Base-by-base conservation (phyloP, 2,113 vertebrate species). In the Lampris incognitus region DNA sequence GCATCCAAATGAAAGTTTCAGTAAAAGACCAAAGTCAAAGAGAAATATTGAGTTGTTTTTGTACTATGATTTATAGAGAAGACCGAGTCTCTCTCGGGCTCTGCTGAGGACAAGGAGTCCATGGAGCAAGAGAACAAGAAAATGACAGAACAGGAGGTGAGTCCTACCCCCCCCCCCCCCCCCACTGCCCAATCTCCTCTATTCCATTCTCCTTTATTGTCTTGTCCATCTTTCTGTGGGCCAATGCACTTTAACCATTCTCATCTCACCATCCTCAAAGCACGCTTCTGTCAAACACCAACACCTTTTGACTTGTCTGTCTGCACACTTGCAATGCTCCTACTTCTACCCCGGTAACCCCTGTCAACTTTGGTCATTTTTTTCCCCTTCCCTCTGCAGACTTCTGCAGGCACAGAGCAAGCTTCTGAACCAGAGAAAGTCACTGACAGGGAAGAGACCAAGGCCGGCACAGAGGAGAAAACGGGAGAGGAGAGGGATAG, bases 21-120 rank as follows among this genome's bases (percentile, higher is more conserved):
- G 9, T n/a, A 24, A n/a, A 4, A 46, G 72, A 2, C 13, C 24
- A 24, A 24, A 24, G 24, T 24, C 24, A 24, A 59, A n/a, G 48
- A 52, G 42, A 44, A 71, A 50, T 51, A 52, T 44, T 71, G 9
- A 65, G 50, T 24, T 72, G 36, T 60, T 78, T 38, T 67, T 74
- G 42, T 69, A 68, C 65, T 79, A 50, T 84, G 71, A 62, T 49
- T 67, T 82, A 55, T 74, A 98, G 97, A 99, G 78, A 98, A 96
- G 85, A 65, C 52, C 0, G 98, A 97, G 58, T 54, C 67, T 4
- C 93, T 91, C 0, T 72, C 91, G 0, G 94, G 93, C 37, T 72
- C 86, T 11, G 54, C 85, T 9, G 97, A 99, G 44, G 97, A 99
- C 54, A 97, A 95, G 78, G 97, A 98, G 1, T 71, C 7, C 0